Conservation (phyloP, 2,888 invertebrate species). For the Tenthredo notha region DNA sequence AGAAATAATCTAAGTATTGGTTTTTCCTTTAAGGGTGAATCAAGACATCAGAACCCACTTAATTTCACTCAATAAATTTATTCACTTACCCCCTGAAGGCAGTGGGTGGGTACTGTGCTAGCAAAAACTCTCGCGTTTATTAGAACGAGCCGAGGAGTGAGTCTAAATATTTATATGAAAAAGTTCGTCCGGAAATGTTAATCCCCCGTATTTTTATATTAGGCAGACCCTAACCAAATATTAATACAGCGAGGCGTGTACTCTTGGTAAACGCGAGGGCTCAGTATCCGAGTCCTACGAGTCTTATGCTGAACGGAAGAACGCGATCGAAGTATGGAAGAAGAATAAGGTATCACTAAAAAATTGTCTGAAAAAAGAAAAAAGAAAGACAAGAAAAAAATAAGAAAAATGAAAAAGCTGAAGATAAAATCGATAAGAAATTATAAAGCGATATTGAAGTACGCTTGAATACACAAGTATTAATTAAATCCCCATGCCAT, state of each 20-base stretch:
- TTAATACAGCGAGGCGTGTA: conserved; percentile 48
- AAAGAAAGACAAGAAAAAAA: background rate
- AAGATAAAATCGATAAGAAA: background rate
- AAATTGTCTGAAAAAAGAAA: background rate
- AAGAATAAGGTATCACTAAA: conserved; percentile 8
- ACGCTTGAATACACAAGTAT: conserved; percentile 36
- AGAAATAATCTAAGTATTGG: background rate
- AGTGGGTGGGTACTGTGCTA: background rate
- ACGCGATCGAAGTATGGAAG: background rate
- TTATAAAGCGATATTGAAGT: conserved; percentile 25
- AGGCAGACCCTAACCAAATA: conserved; percentile 48
- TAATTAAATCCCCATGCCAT: conserved; percentile 22
- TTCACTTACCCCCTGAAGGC: background rate
- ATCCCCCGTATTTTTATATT: conserved; percentile 48
- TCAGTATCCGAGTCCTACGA: background rate
- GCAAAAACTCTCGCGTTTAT: conserved; percentile 33
- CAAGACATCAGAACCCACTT: conserved; percentile 5
- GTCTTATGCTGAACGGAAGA: background rate
- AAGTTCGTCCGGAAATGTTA: conserved; percentile 41
- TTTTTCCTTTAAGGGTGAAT: background rate
- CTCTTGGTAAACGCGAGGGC: conserved; percentile 46
- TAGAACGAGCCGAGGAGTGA: conserved; percentile 20
- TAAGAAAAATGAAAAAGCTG: background rate
- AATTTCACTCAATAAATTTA: conserved; percentile 40
- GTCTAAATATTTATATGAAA: conserved; percentile 51